Conservation (phyloP, 1,140 invertebrate genomes). For the Drosophila suzukii region DNA sequence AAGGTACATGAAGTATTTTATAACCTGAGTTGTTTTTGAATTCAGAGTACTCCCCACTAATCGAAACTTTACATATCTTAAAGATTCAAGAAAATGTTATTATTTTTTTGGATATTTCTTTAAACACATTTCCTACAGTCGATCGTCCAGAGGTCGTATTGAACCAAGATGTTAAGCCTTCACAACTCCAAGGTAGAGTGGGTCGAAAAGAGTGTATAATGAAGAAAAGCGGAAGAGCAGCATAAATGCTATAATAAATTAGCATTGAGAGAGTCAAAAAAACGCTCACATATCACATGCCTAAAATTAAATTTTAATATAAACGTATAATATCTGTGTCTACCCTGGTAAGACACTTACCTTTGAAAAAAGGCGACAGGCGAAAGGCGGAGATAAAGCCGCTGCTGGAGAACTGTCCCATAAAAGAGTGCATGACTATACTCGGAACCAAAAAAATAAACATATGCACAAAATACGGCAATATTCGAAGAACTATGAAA, state of each 20-base stretch:
- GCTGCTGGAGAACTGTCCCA: constrained; percentile 81
- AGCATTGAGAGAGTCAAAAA: constrained; percentile 49
- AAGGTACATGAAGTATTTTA: constrained; percentile 51
- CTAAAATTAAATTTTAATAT: constrained; percentile 19
- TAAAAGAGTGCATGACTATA: constrained; percentile 74
- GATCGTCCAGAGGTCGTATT: not conserved
- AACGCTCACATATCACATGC: constrained; percentile 74
- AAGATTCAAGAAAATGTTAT: no score
- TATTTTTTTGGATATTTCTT: not conserved
- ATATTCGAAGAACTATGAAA: constrained; percentile 47
- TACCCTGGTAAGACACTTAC: constrained; percentile 14
- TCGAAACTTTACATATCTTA: constrained; percentile 39
- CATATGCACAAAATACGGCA: constrained; percentile 69
- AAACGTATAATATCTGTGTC: not conserved
- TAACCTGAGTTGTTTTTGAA: not conserved
- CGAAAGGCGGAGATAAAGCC: constrained; percentile 79
- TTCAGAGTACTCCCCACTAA: constrained; percentile 12
- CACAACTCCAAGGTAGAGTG: constrained; percentile 76
- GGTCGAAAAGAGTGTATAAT: constrained; percentile 63
- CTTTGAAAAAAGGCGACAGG: constrained; percentile 76
- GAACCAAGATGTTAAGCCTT: constrained; percentile 33
- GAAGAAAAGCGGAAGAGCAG: constrained; percentile 67
- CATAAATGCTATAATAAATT: constrained; percentile 70
- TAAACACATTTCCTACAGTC: constrained; percentile 25
- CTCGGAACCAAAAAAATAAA: constrained; percentile 66